These are phyloP conservation scores for Onychostoma macrolepis DNA, from an alignment of 2,113 vertebrate species.

Conservation along the genomic window DNA sequence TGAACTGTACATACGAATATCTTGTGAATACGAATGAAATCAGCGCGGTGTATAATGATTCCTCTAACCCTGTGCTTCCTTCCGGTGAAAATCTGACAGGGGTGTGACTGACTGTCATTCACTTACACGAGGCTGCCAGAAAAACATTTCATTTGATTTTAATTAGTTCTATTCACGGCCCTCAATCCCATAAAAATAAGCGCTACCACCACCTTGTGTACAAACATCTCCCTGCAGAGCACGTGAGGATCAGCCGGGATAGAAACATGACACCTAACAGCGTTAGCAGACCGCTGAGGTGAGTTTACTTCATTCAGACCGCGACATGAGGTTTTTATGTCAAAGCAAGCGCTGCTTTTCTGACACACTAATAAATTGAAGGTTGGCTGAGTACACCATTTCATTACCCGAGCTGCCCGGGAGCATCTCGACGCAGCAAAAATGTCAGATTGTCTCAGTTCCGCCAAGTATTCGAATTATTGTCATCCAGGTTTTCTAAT, in stretches of 20 bases:
- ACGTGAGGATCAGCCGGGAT: constrained; percentile 57
- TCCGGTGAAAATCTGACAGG: background rate
- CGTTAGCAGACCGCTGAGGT: constrained; percentile 42
- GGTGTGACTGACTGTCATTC: constrained; percentile 11
- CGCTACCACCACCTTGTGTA: constrained; percentile 84
- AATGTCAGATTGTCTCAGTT: constrained; percentile 62
- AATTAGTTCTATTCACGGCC: constrained; percentile 51
- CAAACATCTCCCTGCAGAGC: constrained; percentile 80
- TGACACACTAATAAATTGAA: constrained; percentile 50
- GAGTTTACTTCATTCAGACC: constrained; percentile 55
- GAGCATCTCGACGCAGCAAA: constrained; percentile 43
- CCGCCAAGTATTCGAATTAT: constrained; percentile 58
- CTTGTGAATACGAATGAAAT: background rate
- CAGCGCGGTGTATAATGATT: background rate
- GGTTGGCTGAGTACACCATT: constrained; percentile 63
- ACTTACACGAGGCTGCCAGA: constrained; percentile 25
- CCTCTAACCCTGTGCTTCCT: background rate
- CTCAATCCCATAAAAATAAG: constrained; percentile 37
- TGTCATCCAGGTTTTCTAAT: constrained; percentile 59
- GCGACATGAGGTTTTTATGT: constrained; percentile 17
- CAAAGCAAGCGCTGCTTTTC: constrained; percentile 29
- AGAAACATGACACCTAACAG: constrained; percentile 71
- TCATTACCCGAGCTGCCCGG: constrained; percentile 74
- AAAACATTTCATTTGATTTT: constrained; percentile 41
- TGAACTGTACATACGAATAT: background rate